Evolutionary conservation across 2,797 vertebrate species (phyloP), one percentile per base, ranked within the genome.

Genomic region (Sebastes jordani): DNA sequence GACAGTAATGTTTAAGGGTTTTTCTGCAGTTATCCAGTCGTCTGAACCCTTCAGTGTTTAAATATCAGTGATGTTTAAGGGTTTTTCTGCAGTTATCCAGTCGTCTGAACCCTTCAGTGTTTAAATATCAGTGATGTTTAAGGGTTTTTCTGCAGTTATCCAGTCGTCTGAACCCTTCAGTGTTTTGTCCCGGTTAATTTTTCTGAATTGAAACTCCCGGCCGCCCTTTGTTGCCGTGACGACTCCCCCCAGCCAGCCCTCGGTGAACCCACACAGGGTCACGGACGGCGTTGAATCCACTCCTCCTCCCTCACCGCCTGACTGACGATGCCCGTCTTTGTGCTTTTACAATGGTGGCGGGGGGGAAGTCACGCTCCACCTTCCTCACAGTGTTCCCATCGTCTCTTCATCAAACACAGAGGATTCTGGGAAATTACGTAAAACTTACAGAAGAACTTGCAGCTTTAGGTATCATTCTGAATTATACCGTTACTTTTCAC

Each of bases 261-360:
- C 16, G 6, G 22, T 61, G 77, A 55, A 62, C 59, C 73, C 34
- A 32, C 55, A 6, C n/a, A 14, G 69, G 69, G 80, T 72, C 74
- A 71, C 30, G 5, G 18, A 36, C 4, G 36, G 36, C 30, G 30
- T 7, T 27, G 64, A 22, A 27, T 58, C 59, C 14, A 25, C 54
- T 55, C 73, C 75, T 75, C 67, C 66, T 36, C 36, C 36, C 66
- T 38, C 49, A 27, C 27, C 1, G 46, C 32, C 64, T 63, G 49
- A 36, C 66, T 58, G 49, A 71, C 36, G 20, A 16, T 70, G n/a
- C 52, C 29, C 1, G 30, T 11, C 81, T 78, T 83, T 83, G 76
- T 79, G 6, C 62, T 36, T 36, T 36, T 36, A 36, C 11, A 36
- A 36, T 11, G 36, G 36, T 11, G 36, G 36, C 11, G 11, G 11